Base-by-base conservation (phyloP, 2,888 invertebrate genomes). In the Hypercompe scribonia region DNA sequence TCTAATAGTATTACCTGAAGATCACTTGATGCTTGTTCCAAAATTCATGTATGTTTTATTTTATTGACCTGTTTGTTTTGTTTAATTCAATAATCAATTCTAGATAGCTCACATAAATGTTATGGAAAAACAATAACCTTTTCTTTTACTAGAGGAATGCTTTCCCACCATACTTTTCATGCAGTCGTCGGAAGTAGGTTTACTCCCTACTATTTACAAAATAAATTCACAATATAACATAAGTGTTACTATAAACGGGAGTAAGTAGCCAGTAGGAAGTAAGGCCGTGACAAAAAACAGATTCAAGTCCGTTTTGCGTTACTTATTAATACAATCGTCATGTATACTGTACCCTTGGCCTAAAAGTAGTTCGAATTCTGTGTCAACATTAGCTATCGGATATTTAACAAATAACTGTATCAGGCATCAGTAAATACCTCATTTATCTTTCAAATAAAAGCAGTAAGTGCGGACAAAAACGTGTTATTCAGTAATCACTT, bases 391-490 rank as follows among this genome's bases (percentile, higher is more conserved):
- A 28, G 5, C 18, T 31, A 61, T 61, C 31, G 61, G 7, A 61
- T 61, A 61, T 61, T 61, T 31, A 61, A 18, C 18, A 68, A 68
- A 34, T 42, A 64, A 66, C 63, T 39, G 39, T 70, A 75, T 39
- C 71, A 70, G 73, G 36, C 58, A 73, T 82, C 63, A 64, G 18
- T 39, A 50, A 70, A 58, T 73, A 68, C 65, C 64, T 73, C 31
- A 63, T 74, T 68, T 84, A 84, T 84, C 86, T 78, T 76, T 61
- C 65, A 71, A 75, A 84, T 84, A 85, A 70, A 85, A 85, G 65
- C 65, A 39, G 42, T 66, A n/a, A 63, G 66, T 80, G 70, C 82
- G 78, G 78, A 77, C 64, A 42, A 67, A 24, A 64, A 31, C 36
- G 21, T 34, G 8, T 21, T 39, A 63, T 33, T 71, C 67, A 50